Conservation (phyloP, 1,140 invertebrate species). For the Apis mellifera region Amel_HAv3.1 CM009937.2:9853501-9854000, state of each 20-base stretch:
- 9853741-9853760: neutral
- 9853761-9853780: constrained; percentile 28
- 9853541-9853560: constrained; percentile 10
- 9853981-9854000: too few species aligned
- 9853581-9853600: too few species aligned
- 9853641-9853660: neutral
- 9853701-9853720: constrained; percentile 33
- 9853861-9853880: too few species aligned
- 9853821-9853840: too few species aligned
- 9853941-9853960: too few species aligned
- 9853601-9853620: neutral
- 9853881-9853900: too few species aligned
- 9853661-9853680: constrained; percentile 36
- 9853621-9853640: constrained; percentile 26
- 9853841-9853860: too few species aligned
- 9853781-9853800: constrained; percentile 3
- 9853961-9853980: too few species aligned
- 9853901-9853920: too few species aligned
- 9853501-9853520: constrained; percentile 59
- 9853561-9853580: neutral
- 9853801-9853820: neutral
- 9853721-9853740: constrained; percentile 28
- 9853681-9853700: constrained; percentile 19
- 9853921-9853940: too few species aligned
- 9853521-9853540: constrained; percentile 60